Evolutionary conservation across 2,888 invertebrate species (phyloP), one percentile per base, ranked within the genome.

Genomic region (Bibio marci): DNA sequence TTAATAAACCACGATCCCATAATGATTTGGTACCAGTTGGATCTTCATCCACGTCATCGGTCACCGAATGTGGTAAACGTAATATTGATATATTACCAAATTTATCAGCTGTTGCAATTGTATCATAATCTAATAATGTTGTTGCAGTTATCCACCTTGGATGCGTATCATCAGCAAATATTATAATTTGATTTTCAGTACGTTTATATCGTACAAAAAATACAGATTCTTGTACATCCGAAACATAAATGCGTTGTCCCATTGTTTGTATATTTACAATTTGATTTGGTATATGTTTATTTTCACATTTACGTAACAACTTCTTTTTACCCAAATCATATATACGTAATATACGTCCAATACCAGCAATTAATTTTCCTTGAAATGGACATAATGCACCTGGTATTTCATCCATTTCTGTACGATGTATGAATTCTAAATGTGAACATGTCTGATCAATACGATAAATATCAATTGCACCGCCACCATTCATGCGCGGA

Each of bases 1-100:
- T 95, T 12, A 97, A 62, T 35, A 92, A 67, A 43, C 95, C 88
- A 57, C 85, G 71, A 56, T 86, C 86, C 97, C 97, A 98, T 1
- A 98, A 66, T 1, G 95, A 90, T 59, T 95, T 94, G 54, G 92
- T 94, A 33, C 97, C 97, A 0, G 97, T 97, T 1, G 97, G 98
- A 64, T 99, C 98, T 63, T 99, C 98, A 58, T 98, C 97, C 1
- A 98, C 92, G 56, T 98, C 97, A 62, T 98, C 98, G 19, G 83
- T 85, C 2, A 92, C 82, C 41, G 88, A 87, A 39, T 80, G 76
- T 0, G 97, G 91, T 40, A 95, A 59, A 33, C 94, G 71, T 52
- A 94, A 81, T 41, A 98, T 76, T 41, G 86, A 76, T 47, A 99
- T 71, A 56, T 94, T 98, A 26, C 97, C 98, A 66, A 97, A 99